Base-by-base conservation (phyloP, 2,888 invertebrate species). In the Seladonia tumulorum region DNA sequence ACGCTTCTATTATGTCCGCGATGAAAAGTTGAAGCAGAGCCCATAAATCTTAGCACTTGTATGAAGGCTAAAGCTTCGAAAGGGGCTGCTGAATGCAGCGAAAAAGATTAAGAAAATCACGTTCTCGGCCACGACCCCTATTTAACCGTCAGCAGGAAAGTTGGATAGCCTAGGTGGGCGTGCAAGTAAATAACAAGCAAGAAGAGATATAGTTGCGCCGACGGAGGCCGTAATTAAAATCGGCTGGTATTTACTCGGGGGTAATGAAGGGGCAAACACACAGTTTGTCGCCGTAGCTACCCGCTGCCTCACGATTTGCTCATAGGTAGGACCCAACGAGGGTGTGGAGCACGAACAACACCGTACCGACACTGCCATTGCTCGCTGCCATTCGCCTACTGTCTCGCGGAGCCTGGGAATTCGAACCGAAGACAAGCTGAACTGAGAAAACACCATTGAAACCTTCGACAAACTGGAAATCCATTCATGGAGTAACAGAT, bases 251-350 rank as follows among this genome's bases (percentile, higher is more conserved):
- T 94, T 94, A 94, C 94, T 90, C 92, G 92, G 89, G 92, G 93
- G 93, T 94, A 94, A 94, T 94, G 94, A 94, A 94, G 94, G 93
- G 92, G 92, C 93, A 93, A 94, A 94, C 93, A 91, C 93, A 93
- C 94, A 92, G 94, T 94, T 94, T 94, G 94, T 94, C 94, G 94
- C 93, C 92, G 92, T 91, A 93, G 90, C 93, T 89, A 90, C 87
- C 88, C 83, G 89, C 89, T 88, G 25, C 76, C 76, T 70, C 60
- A 25, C 70, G 60, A 84, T 84, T 70, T 76, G 4, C 79, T 35
- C 85, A 66, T 80, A 75, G 78, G 66, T 75, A 78, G 25, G 63
- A 72, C 35, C 18, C 35, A 35, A 22, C 16, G 35, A 22, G 57
- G 42, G 16, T 16, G 53, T 39, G 18, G 53, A 71, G 72, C 57